A percentile compares a stretch with the other conserved stretches of the same genome.
Conservation (phyloP, 2,113 vertebrate genomes). For the Phaetusa simplex region DNA sequence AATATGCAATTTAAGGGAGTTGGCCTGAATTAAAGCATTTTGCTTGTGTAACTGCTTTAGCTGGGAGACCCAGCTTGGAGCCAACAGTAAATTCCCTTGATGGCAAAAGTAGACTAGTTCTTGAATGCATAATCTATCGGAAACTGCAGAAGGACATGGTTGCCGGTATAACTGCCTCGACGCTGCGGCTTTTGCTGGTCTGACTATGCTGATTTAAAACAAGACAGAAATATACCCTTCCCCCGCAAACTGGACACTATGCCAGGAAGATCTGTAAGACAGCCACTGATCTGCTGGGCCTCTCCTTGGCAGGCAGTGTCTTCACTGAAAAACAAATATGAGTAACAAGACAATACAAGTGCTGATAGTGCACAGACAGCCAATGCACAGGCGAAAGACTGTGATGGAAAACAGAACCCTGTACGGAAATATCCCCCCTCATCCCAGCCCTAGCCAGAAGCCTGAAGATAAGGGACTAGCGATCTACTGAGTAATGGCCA, state of each 20-base stretch:
- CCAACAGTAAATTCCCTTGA: conserved; percentile 12
- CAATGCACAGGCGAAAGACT: not conserved
- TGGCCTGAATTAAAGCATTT: conserved; percentile 14
- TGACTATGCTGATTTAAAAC: not conserved
- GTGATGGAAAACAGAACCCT: conserved; percentile 27
- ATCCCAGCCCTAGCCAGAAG: not conserved
- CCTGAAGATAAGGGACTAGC: not conserved
- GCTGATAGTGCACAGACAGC: not conserved
- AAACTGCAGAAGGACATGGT: not conserved
- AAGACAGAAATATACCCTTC: not conserved
- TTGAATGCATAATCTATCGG: not conserved
- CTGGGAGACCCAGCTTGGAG: not conserved
- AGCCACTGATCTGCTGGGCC: not conserved
- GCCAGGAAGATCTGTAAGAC: not conserved
- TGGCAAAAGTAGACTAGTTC: not conserved
- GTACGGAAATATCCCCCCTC: not conserved
- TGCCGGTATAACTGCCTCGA: not conserved
- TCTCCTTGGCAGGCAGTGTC: conserved; percentile 26
- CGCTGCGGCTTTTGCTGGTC: not conserved
- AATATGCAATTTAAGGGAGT: not conserved
- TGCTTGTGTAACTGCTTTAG: conserved; percentile 1
- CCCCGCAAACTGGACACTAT: not conserved
- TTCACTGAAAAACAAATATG: not conserved
- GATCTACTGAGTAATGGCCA: not conserved
- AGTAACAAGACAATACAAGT: not conserved